A percentile compares a stretch with the other conserved stretches of the same genome.
Evolutionary conservation across 2,113 vertebrate species (phyloP).

Genomic region (Martes martes): DNA sequence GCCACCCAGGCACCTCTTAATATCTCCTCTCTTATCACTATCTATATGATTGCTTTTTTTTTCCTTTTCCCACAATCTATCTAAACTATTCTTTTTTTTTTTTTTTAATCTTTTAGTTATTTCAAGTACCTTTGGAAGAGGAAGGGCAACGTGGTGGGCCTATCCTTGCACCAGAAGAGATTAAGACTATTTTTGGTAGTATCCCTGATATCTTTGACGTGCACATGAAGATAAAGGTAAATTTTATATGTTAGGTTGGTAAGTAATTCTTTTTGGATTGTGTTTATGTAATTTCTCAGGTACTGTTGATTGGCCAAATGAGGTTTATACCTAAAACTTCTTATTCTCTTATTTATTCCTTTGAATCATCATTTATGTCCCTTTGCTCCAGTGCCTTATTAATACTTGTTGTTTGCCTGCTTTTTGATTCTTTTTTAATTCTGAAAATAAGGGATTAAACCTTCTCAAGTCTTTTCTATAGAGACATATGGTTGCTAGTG

Average conservation of each 20-base stretch:
- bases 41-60: neutral
- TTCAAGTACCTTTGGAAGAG: constrained; percentile 95
- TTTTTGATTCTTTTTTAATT: neutral
- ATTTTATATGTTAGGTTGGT: neutral
- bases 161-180: constrained; percentile 96
- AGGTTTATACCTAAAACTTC: neutral
- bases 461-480: neutral
- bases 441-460: neutral
- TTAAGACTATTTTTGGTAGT: constrained; percentile 98
- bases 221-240: constrained; percentile 96
- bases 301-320: neutral
- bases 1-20: neutral
- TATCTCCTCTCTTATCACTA: neutral
- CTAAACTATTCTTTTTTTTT: neutral
- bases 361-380: neutral
- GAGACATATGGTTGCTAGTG: neutral
- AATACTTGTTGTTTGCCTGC: constrained; percentile 7
- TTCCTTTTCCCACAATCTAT: neutral
- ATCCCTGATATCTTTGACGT: constrained; percentile 98
- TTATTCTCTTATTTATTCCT: neutral
- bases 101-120: constrained; percentile 83
- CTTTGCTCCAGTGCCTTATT: neutral
- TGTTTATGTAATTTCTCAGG: neutral
- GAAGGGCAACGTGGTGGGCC: constrained; percentile 96
- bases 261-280: neutral